These are phyloP conservation scores for Schizopygopsis pylzovi DNA, from an alignment of 2,797 vertebrate genomes.

Conservation along the genomic window DNA sequence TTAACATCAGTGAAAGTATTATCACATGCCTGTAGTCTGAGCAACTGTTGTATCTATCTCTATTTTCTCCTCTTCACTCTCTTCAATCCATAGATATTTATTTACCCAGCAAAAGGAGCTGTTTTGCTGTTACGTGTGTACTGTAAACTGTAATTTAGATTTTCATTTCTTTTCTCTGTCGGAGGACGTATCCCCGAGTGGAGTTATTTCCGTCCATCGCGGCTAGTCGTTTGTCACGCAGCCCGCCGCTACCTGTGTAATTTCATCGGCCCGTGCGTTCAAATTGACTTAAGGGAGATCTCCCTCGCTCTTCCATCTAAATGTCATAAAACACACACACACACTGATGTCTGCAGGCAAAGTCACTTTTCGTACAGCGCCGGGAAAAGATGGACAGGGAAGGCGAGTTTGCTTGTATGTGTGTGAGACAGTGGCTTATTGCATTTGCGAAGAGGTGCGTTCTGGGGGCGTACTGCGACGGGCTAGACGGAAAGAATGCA, in stretches of 20 bases:
- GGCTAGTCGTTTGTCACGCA: conserved; percentile 75
- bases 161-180: conserved; percentile 61
- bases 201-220: conserved; percentile 73
- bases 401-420: conserved; percentile 42
- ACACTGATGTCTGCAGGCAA: conserved; percentile 66
- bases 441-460: conserved; percentile 65
- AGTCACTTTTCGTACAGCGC: conserved; percentile 59
- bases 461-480: conserved; percentile 72
- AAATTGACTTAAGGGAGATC: conserved; percentile 78
- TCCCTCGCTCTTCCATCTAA: conserved; percentile 67
- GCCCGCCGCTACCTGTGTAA: conserved; percentile 73
- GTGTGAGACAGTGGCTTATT: conserved; percentile 62
- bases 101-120: conserved; percentile 54
- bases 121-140: conserved; percentile 53
- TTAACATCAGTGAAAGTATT: background rate
- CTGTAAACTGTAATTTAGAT: conserved; percentile 63
- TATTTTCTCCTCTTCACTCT: conserved; percentile 42
- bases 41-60: conserved; percentile 13
- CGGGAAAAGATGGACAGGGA: conserved; percentile 60
- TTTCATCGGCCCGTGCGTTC: conserved; percentile 76
- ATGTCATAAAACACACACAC: conserved; percentile 73
- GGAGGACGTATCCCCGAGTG: conserved; percentile 63
- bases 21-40: conserved; percentile 4
- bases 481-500: conserved; percentile 70
- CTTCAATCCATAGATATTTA: conserved; percentile 54